These are phyloP conservation scores for Dendrocincla tyrannina DNA, from an alignment of 2,797 vertebrate species.

Conservation along the genomic window DNA sequence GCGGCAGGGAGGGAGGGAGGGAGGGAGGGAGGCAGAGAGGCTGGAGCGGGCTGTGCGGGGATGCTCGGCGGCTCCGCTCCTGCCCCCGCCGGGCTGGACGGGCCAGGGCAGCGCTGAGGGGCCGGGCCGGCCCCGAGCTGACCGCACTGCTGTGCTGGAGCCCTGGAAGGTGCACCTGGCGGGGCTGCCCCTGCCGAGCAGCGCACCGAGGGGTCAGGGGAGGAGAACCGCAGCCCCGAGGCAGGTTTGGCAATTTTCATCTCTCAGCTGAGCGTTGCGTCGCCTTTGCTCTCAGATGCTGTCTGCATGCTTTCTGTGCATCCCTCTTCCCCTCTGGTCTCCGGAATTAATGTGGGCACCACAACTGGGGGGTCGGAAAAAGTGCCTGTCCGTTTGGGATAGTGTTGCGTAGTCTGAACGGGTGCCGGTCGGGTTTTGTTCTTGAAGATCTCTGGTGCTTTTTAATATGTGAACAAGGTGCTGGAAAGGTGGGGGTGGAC, in stretches of 20 bases:
- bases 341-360: background rate
- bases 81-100: background rate
- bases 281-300: background rate
- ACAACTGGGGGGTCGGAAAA: background rate
- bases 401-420: background rate
- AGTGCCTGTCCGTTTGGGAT: background rate
- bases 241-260: background rate
- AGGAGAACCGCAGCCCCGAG: slow-evolving; percentile 14
- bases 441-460: background rate
- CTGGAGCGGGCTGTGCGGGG: background rate
- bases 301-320: background rate
- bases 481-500: background rate
- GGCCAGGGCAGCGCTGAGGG: background rate
- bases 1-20: background rate
- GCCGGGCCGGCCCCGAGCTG: background rate
- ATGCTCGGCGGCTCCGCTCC: background rate
- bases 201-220: background rate
- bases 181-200: background rate
- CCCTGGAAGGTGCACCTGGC: background rate
- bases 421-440: background rate
- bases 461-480: background rate
- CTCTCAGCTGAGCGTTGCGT: background rate
- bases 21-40: background rate
- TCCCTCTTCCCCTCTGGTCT: background rate
- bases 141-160: background rate